Evolutionary conservation across 2,888 invertebrate species (phyloP), one percentile per base, ranked within the genome.

Genomic region (Tolmerus cingulatus): DNA sequence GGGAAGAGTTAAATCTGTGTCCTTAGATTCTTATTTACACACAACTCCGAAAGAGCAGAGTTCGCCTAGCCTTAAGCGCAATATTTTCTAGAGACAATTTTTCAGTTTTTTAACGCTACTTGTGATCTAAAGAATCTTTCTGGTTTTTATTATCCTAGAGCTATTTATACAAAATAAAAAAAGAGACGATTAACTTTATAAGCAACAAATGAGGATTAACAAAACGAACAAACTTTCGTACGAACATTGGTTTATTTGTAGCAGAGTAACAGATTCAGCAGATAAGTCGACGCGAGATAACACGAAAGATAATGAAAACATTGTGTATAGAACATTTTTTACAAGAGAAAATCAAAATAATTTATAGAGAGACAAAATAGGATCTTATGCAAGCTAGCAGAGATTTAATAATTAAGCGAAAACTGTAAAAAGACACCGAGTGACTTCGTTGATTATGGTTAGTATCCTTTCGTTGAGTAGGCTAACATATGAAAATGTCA

Each of bases 261-360:
- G 66, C 74, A 87, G 43, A 79, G 37, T 46, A 77, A 34, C 66
- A 77, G 55, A 86, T 34, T 74, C 55, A 87, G 37, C 14, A 79
- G 74, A 81, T 77, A 87, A 79, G 23, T 57, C 55, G 79, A 87
- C 57, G 34, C 79, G 30, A n/a, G n/a, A 86, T 46, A 78, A 87
- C 74, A 84, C 40, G 74, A 76, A 57, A 74, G 57, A 66, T 51
- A 76, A n/a, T 85, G 51, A 43, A 84, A 57, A 87, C 51, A 76
- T 74, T 88, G 87, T 88, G 86, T 87, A 88, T 76, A 74, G 86
- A 77, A 87, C 86, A 86, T 88, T 88, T 88, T 88, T 84, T 88
- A 88, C 88, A 81, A 88, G 85, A 88, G 82, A 86, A 87, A 87
- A 88, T 88, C 87, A 88, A 88, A 88, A 87, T 86, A 87, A 87